Base-by-base conservation (phyloP, 2,797 vertebrate species). In the Carapus acus region DNA sequence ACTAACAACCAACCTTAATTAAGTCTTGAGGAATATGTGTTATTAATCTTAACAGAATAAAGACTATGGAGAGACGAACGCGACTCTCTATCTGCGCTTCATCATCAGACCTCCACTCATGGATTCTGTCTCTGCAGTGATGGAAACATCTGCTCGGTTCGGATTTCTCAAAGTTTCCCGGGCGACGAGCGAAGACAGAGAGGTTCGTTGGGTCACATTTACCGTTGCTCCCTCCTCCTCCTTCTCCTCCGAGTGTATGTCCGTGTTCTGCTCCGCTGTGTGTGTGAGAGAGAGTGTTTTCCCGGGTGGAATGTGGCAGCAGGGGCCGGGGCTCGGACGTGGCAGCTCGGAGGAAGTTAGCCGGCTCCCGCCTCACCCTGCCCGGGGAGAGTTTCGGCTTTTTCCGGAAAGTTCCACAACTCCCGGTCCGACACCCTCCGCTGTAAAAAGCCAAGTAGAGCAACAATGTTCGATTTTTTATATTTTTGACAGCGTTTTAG, bases 291-390 rank as follows among this genome's bases (percentile, higher is more conserved):
- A 7, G 51, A 4, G 49, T 20, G 17, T 34, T 31, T 44, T 56
- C 47, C 46, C 49, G 9, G 53, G 53, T 57, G 42, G 74, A 63
- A 68, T 42, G 48, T 3, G 1, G 34, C 34, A 1, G 48, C 1
- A 13, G 2, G 24, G 24, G 24, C 40, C 0, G 43, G 29, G 6
- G 48, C 18, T 73, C 69, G 57, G 68, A 80, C 76, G 78, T 69
- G 74, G 80, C 78, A 78, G 41, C 47, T 2, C 24, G 3, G 62
- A 71, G 70, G 62, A 74, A 65, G 58, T 73, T 51, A 3, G 3
- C 21, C 15, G 14, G 37, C 23, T 51, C 49, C 18, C 48, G 19
- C 41, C 36, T 40, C 17, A 58, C 49, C 49, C 40, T 18, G 2
- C 49, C 31, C 42, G 7, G 41, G 31, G 8, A n/a, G 20, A 3